These are phyloP conservation scores for Gryon sp. DNA, from an alignment of 1,140 invertebrate genomes.

Conservation along the genomic window DNA sequence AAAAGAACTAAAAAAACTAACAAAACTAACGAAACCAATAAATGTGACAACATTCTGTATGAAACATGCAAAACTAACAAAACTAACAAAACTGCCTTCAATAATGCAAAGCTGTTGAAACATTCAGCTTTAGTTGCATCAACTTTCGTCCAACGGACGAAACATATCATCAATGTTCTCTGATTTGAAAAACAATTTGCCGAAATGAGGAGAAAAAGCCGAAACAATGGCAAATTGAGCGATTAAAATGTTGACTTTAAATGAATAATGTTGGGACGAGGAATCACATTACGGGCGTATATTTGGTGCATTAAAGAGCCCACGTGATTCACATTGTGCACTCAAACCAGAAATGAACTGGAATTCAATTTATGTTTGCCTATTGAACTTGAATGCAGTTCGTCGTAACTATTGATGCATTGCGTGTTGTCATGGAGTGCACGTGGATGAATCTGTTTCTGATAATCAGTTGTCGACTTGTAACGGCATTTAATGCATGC, in stretches of 20 bases:
- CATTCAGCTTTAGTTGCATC: too few species aligned
- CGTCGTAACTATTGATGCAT: slow-evolving; percentile 13
- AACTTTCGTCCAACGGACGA: too few species aligned
- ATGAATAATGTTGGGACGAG: slow-evolving; percentile 19
- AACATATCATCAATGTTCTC: too few species aligned
- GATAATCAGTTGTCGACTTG: slow-evolving; percentile 21
- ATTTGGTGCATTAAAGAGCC: slow-evolving; percentile 15
- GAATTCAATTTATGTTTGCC: slow-evolving; percentile 38
- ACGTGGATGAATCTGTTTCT: slow-evolving; percentile 32
- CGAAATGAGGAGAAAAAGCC: slow-evolving; percentile 7
- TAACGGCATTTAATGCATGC: slow-evolving; percentile 26
- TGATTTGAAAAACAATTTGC: too few species aligned
- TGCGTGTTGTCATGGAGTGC: slow-evolving; percentile 27
- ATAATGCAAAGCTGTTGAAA: too few species aligned
- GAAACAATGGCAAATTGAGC: neutral
- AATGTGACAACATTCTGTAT: too few species aligned
- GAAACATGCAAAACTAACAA: too few species aligned
- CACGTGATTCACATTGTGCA: slow-evolving; percentile 18
- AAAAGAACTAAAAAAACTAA: too few species aligned
- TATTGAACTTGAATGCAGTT: slow-evolving; percentile 33
- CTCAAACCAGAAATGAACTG: slow-evolving; percentile 25
- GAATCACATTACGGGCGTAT: slow-evolving; percentile 18
- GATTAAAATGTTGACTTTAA: slow-evolving; percentile 23
- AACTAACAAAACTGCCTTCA: too few species aligned
- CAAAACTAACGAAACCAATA: too few species aligned